Evolutionary conservation across 1,140 invertebrate genomes (phyloP).

Genomic region (Zaprionus inermis): DNA sequence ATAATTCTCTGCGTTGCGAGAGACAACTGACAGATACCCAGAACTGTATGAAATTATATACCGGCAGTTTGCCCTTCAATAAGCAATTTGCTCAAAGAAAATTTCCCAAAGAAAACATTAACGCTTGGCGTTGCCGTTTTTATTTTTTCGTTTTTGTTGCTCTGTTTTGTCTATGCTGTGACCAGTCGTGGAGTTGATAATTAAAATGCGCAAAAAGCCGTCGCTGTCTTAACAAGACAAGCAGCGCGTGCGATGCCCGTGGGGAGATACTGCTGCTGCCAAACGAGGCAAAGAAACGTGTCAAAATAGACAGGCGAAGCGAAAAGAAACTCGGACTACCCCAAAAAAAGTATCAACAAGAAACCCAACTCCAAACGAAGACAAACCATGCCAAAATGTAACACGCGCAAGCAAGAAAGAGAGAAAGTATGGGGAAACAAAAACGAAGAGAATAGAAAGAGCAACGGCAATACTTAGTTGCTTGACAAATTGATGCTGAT

Average conservation of each 20-base stretch:
- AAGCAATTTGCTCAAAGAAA: slow-evolving; percentile 17
- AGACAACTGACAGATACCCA: not conserved
- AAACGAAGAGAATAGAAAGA: slow-evolving; percentile 5
- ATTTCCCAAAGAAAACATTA: slow-evolving; percentile 38
- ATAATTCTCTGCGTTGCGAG: not conserved
- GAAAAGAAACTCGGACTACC: not conserved
- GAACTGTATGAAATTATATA: not conserved
- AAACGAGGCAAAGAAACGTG: slow-evolving; percentile 48
- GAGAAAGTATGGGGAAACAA: not conserved
- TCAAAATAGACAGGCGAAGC: slow-evolving; percentile 46
- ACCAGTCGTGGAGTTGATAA: slow-evolving; percentile 42
- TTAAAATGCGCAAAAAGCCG: slow-evolving; percentile 51
- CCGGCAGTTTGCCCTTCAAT: slow-evolving; percentile 6
- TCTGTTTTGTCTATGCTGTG: slow-evolving; percentile 7
- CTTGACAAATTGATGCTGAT: slow-evolving; percentile 59
- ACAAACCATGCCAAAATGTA: slow-evolving; percentile 7
- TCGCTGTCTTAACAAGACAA: slow-evolving; percentile 49
- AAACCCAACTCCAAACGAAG: slow-evolving; percentile 23
- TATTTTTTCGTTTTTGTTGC: not conserved
- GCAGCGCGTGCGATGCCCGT: slow-evolving; percentile 42
- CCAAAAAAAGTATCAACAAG: slow-evolving; percentile 4
- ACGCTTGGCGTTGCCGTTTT: slow-evolving; percentile 6
- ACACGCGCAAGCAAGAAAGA: not conserved
- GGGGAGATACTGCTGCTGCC: slow-evolving; percentile 15
- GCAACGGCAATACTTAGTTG: slow-evolving; percentile 30